Base-by-base conservation (phyloP, 2,888 invertebrate species). In the Lathronympha strigana region DNA sequence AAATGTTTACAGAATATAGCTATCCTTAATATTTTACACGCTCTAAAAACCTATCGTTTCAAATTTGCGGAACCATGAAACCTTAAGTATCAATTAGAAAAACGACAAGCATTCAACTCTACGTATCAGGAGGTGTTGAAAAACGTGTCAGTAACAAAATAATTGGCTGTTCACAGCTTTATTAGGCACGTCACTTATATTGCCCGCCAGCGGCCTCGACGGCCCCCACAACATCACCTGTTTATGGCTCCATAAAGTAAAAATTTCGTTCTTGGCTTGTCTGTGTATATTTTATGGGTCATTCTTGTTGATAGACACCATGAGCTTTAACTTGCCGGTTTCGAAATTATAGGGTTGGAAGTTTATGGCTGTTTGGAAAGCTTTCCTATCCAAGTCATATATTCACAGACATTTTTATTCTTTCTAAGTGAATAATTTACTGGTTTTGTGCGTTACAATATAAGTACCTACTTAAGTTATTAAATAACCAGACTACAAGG, bases 161-260 rank as follows among this genome's bases (percentile, higher is more conserved):
- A 71, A 72, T 71, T 71, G 67, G 36, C 43, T 36, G 36, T 45
- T 45, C 63, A 49, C 54, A 31, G 51, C 53, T 68, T 69, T 70
- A 68, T 69, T 70, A 67, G 71, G 63, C 55, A 55, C 64, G 64
- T 55, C 66, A 62, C 69, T 64, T 71, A 68, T 70, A 68, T 70
- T 64, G 62, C 63, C 61, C 63, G 47, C 69, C 66, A 45, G 60
- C 66, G 67, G 63, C 61, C 50, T 51, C 45, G 40, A 50, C 51
- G 28, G 21, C 57, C 54, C 45, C 50, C 61, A 28, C 53, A 45
- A 60, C 51, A 67, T 67, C 66, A 64, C 64, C 68, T 72, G 75
- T 82, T 81, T 78, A 82, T 76, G 70, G 74, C 69, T 63, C 73
- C 70, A 76, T 80, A 78, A 81, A 82, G 77, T 73, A 72, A 76